phyloP scores from a whole-genome alignment of 2,888 invertebrate species.

The Ecdyonurus torrentis region DNA sequence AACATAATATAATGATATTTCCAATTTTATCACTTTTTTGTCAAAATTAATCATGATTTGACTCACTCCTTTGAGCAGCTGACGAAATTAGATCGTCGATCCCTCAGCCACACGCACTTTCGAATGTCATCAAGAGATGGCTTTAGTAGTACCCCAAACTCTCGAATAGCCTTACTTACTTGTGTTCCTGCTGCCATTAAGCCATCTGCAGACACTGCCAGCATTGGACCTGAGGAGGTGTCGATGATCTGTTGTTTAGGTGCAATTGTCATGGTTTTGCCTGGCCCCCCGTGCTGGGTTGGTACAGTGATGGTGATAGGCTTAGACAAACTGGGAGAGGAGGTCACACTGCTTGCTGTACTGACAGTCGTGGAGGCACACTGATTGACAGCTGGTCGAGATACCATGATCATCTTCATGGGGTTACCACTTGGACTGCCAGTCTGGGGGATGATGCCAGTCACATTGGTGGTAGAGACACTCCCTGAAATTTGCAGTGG shows the following conservation, averaged over 20 bases:
- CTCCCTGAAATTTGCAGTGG: no score
- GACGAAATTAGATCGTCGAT: no score
- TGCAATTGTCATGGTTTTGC: conserved; percentile 41
- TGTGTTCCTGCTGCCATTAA: conserved; percentile 21
- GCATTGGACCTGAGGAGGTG: conserved; percentile 19
- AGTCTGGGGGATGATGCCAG: no score
- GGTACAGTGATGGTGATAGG: conserved; percentile 53
- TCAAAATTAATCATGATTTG: no score
- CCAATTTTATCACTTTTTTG: no score
- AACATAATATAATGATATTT: no score
- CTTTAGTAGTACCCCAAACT: no score
- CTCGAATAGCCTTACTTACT: conserved; percentile 21
- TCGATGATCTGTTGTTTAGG: conserved; percentile 26
- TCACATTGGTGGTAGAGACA: no score
- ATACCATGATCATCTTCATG: conserved; percentile 36
- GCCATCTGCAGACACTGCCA: conserved; percentile 20
- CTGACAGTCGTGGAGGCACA: conserved; percentile 27
- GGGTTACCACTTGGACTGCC: not conserved
- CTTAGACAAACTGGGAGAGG: conserved; percentile 34
- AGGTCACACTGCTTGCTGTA: conserved; percentile 32
- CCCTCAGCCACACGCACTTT: no score
- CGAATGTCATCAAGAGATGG: no score
- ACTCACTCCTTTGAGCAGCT: no score
- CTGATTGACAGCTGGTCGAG: not conserved
- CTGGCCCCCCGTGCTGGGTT: conserved; percentile 30